Conservation (phyloP, 2,888 invertebrate genomes). For the Lithophane leautieri region DNA sequence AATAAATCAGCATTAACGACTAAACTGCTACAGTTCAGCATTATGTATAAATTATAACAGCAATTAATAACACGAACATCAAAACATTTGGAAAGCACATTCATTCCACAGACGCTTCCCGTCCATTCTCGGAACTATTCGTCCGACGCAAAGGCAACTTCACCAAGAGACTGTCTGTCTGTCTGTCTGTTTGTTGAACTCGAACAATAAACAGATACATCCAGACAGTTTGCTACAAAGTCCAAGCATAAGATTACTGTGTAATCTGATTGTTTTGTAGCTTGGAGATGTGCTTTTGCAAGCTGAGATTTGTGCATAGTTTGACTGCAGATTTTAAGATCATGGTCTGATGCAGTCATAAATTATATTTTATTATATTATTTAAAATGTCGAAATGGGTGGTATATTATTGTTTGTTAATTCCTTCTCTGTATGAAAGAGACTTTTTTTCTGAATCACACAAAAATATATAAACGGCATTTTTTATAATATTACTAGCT, state of each 20-base stretch:
- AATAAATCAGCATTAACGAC: conserved; percentile 40
- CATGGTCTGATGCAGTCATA: not conserved
- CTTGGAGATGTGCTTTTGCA: conserved; percentile 5
- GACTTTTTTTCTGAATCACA: too few species aligned
- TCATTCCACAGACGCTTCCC: conserved; percentile 33
- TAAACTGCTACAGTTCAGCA: conserved; percentile 39
- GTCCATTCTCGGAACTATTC: conserved; percentile 55
- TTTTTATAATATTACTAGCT: not conserved
- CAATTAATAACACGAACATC: conserved; percentile 59
- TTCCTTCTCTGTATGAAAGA: not conserved
- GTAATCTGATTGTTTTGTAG: conserved; percentile 16
- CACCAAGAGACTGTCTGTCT: conserved; percentile 40
- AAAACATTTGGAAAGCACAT: conserved; percentile 59
- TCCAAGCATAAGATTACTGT: conserved; percentile 26
- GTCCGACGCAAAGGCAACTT: conserved; percentile 51
- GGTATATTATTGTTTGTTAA: too few species aligned
- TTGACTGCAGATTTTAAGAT: not conserved
- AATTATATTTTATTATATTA: too few species aligned
- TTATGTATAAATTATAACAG: conserved; percentile 51
- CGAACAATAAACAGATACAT: conserved; percentile 62
- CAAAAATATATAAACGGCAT: too few species aligned
- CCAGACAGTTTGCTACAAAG: conserved; percentile 33
- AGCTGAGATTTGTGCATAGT: not conserved
- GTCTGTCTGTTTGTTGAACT: conserved; percentile 49
- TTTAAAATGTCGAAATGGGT: not conserved